Base-by-base conservation (phyloP, 2,888 invertebrate genomes). In the Eledona agricola region DNA sequence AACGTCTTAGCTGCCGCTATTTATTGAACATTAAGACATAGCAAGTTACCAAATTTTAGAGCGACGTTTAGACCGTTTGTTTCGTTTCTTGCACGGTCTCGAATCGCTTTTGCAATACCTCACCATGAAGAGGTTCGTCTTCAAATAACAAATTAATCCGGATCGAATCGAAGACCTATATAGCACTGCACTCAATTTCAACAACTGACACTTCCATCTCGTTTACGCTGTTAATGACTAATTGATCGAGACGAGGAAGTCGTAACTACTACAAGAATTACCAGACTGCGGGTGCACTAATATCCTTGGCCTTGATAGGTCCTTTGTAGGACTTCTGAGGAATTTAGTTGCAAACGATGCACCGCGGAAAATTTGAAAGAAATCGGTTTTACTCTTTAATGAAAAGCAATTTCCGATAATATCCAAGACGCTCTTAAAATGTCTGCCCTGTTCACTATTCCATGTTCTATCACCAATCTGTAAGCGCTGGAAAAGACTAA, bases 401-500 rank as follows among this genome's bases (percentile, higher is more conserved):
- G 15, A 28, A 20, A 34, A 37, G 34, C 37, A 52, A 38, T 52
- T 43, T 31, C 25, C 32, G 45, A 52, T 52, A 46, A 38, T 15
- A 52, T 38, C 52, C 46, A 38, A 46, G 52, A 9, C 37, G 19
- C 38, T 38, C 38, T 52, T 46, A 29, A 38, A 37, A 45, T 46
- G 38, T 38, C 37, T 17, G 38, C 51, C 35, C 16, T 26, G 29
- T 28, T 34, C 43, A 51, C 29, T 37, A 46, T 26, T 54, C 35
- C 57, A 57, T 57, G 57, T 46, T 31, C 40, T 57, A 57, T 57
- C 57, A 51, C 51, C 29, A 54, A 57, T 57, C 57, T 54, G 22
- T 22, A 29, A 6, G 49, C 37, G 54, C 40, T 56, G 43, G 43
- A 46, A 49, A 54, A 43, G 51, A 43, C 51, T 23, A 51, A 43